A percentile compares a stretch with the other conserved stretches of the same genome.
These are phyloP conservation scores for Drosophila albomicans DNA, from an alignment of 1,140 invertebrate species.

Conservation along the genomic window DNA sequence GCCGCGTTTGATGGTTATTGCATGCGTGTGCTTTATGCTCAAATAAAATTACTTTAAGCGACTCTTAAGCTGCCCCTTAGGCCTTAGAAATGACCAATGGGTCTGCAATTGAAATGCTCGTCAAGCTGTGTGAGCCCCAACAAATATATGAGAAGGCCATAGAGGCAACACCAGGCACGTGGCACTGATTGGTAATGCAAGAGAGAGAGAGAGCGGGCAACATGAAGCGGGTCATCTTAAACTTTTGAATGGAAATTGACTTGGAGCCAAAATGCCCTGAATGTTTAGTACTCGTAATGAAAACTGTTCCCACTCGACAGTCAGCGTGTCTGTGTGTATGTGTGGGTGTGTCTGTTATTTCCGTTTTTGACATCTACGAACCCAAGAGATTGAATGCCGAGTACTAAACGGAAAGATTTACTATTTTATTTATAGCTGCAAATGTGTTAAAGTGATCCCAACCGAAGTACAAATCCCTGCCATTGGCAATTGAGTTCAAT, in stretches of 20 bases:
- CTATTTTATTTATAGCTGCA: slow-evolving; percentile 31
- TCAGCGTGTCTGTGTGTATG: background rate
- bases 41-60: slow-evolving; percentile 42
- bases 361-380: slow-evolving; percentile 30
- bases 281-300: slow-evolving; percentile 18
- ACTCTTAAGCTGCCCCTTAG: slow-evolving; percentile 17
- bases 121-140: slow-evolving; percentile 17
- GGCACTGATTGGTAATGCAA: slow-evolving; percentile 20
- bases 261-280: slow-evolving; percentile 4
- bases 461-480: slow-evolving; percentile 11
- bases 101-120: slow-evolving; percentile 42
- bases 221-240: slow-evolving; percentile 8
- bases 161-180: slow-evolving; percentile 17
- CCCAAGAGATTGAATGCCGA: slow-evolving; percentile 47
- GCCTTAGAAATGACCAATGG: slow-evolving; percentile 42
- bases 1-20: slow-evolving; percentile 59
- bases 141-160: slow-evolving; percentile 34
- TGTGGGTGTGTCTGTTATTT: slow-evolving; percentile 22
- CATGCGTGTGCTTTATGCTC: slow-evolving; percentile 61
- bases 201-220: background rate
- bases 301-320: slow-evolving; percentile 30
- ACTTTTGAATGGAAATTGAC: slow-evolving; percentile 45
- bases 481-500: background rate
- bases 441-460: slow-evolving; percentile 5
- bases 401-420: slow-evolving; percentile 35